Evolutionary conservation across 2,113 vertebrate species (phyloP).

Genomic region (Catharus fuscescens): DNA sequence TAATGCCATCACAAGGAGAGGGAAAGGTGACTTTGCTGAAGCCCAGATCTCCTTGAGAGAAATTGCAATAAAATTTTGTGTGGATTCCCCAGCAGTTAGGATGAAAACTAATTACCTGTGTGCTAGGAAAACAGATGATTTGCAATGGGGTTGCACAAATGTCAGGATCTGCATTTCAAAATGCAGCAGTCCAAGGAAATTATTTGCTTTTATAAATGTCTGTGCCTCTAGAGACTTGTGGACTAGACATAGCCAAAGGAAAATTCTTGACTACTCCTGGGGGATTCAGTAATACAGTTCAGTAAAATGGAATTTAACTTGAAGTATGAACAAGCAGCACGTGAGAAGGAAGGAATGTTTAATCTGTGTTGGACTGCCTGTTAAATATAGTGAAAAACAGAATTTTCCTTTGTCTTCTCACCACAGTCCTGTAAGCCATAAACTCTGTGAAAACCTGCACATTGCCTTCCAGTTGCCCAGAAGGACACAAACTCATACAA

Average conservation of each 20-base stretch:
- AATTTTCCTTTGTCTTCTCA: not conserved
- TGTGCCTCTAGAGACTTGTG: not conserved
- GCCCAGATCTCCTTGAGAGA: not conserved
- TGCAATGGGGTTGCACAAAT: not conserved
- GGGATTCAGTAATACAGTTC: not conserved
- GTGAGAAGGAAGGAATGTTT: not conserved
- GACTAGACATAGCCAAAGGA: not conserved
- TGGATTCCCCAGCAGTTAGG: not conserved
- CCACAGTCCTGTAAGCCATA: not conserved
- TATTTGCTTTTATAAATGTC: not conserved
- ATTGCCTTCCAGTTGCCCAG: not conserved
- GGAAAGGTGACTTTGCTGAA: not conserved
- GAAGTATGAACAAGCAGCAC: not conserved
- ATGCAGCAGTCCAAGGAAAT: not conserved
- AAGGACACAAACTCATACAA: not conserved
- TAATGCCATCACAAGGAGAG: not conserved
- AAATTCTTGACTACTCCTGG: not conserved
- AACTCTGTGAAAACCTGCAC: not conserved
- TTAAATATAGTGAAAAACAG: not conserved
- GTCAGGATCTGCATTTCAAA: not conserved
- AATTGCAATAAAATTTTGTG: not conserved
- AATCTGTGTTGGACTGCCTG: not conserved
- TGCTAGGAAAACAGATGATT: not conserved
- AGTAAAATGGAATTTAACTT: slow-evolving; percentile 20
- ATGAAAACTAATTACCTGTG: not conserved